Conservation (phyloP, 2,797 vertebrate genomes). For the Sphenopsis melanotis region DNA sequence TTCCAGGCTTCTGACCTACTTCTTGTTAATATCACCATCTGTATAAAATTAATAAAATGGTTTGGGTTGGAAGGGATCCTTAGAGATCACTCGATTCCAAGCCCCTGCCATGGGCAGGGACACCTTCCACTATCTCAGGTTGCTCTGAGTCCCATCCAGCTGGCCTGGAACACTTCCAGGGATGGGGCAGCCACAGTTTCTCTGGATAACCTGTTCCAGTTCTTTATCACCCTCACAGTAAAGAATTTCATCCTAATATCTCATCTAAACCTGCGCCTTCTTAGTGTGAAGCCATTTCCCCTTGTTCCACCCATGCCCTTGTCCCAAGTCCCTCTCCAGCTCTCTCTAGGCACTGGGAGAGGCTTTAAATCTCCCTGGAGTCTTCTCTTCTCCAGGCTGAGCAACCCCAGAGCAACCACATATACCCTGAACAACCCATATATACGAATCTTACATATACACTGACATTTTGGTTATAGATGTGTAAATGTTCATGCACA, state of each 20-base stretch:
- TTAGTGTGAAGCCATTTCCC: not conserved
- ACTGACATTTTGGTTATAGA: not conserved
- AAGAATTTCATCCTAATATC: not conserved
- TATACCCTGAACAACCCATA: not conserved
- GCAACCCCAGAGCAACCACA: not conserved
- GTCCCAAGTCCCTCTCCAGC: not conserved
- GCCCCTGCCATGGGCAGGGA: not conserved
- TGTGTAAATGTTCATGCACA: no score
- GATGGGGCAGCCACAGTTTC: not conserved
- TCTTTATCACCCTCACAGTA: not conserved
- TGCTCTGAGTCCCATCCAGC: not conserved
- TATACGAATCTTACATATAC: not conserved
- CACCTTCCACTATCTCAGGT: rapidly evolving
- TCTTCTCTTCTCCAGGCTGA: not conserved
- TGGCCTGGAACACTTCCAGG: not conserved
- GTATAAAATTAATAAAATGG: no score
- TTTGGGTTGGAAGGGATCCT: not conserved
- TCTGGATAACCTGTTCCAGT: not conserved
- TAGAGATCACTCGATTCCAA: rapidly evolving
- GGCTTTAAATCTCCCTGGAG: not conserved
- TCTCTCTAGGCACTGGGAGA: not conserved
- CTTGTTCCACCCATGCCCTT: not conserved
- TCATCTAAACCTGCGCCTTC: not conserved
- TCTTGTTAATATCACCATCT: not conserved
- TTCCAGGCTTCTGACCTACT: not conserved